Base-by-base conservation (phyloP, 2,888 invertebrate species). In the Anthrax anthrax region DNA sequence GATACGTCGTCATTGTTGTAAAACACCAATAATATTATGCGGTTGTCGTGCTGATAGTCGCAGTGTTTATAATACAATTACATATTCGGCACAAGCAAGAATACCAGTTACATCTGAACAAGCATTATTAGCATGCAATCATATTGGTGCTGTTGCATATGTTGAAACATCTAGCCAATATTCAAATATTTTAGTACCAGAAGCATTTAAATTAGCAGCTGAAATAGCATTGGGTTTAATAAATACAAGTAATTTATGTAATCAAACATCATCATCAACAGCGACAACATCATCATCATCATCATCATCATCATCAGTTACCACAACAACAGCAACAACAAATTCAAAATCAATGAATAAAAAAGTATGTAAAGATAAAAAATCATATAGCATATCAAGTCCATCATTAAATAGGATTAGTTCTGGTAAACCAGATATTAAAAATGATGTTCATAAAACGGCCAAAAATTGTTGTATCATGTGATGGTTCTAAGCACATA, bases 11-110 rank as follows among this genome's bases (percentile, higher is more conserved):
- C 77, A 80, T 55, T 77, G 77, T 9, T 75, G 75, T 0, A 47
- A 42, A 13, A 64, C 70, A 36, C 78, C 79, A 1, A 73, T 80
- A 12, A 70, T 80, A 42, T 70, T 80, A 18, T 78, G 78, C 52
- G 80, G 79, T 39, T 80, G 80, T 62, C 77, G 78, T 56, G 76
- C 76, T 1, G 80, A 80, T 63, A 70, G 77, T n/a, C 65, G 78
- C 42, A 73, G 72, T 43, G 77, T 78, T 58, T 73, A 74, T 56
- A 75, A 77, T 52, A 73, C 73, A 18, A 70, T 76, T 53, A 70
- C 76, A 44, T 69, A 71, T 60, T 51, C 50, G 36, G 47, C 51
- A 2, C 48, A 46, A 17, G 48, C 51, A 1, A 27, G 48, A 13
- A 50, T 49, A 27, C 51, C 52, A 18, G 51, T 65, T 58, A 55